Evolutionary conservation across 2,888 invertebrate genomes (phyloP), one percentile per base, ranked within the genome.

Genomic region (Ectemnius continuus): DNA sequence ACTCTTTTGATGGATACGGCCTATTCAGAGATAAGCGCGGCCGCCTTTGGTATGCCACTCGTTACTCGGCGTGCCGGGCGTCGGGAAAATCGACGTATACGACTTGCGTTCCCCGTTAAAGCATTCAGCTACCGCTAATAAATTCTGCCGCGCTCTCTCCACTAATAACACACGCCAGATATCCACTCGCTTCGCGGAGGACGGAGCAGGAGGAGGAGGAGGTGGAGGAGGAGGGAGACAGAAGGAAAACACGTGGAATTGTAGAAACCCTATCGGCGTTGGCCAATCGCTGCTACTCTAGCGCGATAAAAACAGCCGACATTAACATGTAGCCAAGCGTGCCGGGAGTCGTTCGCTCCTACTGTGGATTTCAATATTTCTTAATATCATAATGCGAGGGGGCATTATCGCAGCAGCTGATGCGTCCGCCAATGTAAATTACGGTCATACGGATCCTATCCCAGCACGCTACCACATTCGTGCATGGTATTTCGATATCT

Each of bases 371-470:
- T 74, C 74, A 79, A 82, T 82, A 82, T 80, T 79, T 82, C 81
- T 81, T 75, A 81, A 81, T 80, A 74, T 79, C 82, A 79, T 82
- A 81, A 82, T 76, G 81, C 67, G 81, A 75, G 73, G 76, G 69
- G 52, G 72, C 79, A 82, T 82, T 82, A 82, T 75, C 66, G 76
- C 46, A 60, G 45, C 57, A 72, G 23, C 60, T 73, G 79, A 64
- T 68, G 67, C 63, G 57, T 66, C 65, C 23, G 64, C 48, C 36
- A 23, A 67, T 73, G 61, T 67, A 78, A 74, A 78, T 73, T 69
- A 70, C 70, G 60, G 36, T 36, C 70, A 77, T 67, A 81, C 79
- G 63, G 76, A 80, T 80, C 75, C 79, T 79, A 77, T 81, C 77
- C 36, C 77, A 77, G 58, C 69, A 65, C 56, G 79, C 74, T 75